Percentiles rank a stretch among this genome's conserved stretches.
Evolutionary conservation across 2,888 invertebrate genomes (phyloP).

Genomic region (Ectemnius continuus): DNA sequence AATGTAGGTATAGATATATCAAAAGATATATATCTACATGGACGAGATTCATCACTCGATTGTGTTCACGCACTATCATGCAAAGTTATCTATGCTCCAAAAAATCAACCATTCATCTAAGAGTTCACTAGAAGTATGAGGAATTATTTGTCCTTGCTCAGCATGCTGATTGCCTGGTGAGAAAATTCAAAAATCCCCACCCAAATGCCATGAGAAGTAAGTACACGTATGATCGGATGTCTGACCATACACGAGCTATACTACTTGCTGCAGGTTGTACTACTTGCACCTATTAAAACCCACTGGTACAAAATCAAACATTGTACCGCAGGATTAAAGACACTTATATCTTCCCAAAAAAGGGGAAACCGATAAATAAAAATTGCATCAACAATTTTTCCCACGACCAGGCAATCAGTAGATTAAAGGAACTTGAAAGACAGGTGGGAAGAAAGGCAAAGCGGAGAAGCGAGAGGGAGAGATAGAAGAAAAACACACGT

Average conservation of each 20-base stretch:
- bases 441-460: slow-evolving; percentile 46
- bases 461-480: slow-evolving; percentile 60
- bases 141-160: slow-evolving; percentile 23
- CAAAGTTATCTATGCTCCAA: slow-evolving; percentile 43
- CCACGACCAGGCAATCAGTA: not conserved
- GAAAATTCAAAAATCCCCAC: not conserved
- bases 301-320: no score
- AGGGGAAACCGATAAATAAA: not conserved
- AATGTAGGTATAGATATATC: no score
- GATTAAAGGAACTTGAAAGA: slow-evolving; percentile 10
- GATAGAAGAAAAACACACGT: slow-evolving; percentile 42
- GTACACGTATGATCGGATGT: not conserved
- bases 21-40: no score
- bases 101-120: slow-evolving; percentile 43
- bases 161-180: slow-evolving; percentile 31
- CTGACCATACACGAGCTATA: no score
- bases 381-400: not conserved
- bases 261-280: no score
- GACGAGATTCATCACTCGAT: no score
- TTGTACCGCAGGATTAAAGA: no score
- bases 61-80: slow-evolving; percentile 37
- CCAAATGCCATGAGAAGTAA: not conserved
- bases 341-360: not conserved
- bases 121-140: slow-evolving; percentile 21
- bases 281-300: no score